phyloP scores from a whole-genome alignment of 2,113 vertebrate species.

The Phodopus roborovskii region DNA sequence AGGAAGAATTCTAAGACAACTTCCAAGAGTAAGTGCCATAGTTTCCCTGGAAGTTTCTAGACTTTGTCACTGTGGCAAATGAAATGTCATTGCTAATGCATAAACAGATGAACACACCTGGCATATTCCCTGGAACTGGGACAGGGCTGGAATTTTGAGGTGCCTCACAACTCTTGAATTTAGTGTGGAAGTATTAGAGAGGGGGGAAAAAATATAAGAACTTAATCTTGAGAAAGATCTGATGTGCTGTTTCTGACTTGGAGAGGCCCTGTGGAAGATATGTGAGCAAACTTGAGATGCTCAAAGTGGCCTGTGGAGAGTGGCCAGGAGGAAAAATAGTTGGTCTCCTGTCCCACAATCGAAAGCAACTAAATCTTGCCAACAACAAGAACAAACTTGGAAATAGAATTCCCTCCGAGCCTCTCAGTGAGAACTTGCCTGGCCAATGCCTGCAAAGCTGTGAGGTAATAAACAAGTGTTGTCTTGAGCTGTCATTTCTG shows the following conservation, averaged over 20 bases:
- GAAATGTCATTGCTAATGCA: background rate
- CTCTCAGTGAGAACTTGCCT: constrained; percentile 5
- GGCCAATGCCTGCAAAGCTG: background rate
- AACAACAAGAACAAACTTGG: constrained; percentile 35
- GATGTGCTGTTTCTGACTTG: background rate
- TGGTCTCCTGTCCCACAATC: background rate
- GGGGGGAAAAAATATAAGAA: background rate
- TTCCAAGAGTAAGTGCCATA: background rate
- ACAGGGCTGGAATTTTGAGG: background rate
- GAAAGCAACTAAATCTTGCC: constrained; percentile 37
- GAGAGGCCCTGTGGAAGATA: background rate
- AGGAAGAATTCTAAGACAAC: background rate
- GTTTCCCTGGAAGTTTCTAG: background rate
- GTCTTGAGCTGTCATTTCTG: constrained; percentile 2
- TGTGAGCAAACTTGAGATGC: background rate
- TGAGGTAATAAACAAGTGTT: constrained; percentile 13
- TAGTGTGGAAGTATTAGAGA: background rate
- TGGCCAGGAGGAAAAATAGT: background rate
- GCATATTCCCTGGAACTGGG: background rate
- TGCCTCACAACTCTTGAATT: background rate
- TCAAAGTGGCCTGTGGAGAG: background rate
- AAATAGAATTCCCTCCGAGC: background rate
- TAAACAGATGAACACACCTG: background rate
- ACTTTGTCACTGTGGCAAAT: background rate
- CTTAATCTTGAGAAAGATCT: background rate